A percentile compares a stretch with the other conserved stretches of the same genome.
phyloP scores from a whole-genome alignment of 2,888 invertebrate genomes.

The Pyrrhia umbra region DNA sequence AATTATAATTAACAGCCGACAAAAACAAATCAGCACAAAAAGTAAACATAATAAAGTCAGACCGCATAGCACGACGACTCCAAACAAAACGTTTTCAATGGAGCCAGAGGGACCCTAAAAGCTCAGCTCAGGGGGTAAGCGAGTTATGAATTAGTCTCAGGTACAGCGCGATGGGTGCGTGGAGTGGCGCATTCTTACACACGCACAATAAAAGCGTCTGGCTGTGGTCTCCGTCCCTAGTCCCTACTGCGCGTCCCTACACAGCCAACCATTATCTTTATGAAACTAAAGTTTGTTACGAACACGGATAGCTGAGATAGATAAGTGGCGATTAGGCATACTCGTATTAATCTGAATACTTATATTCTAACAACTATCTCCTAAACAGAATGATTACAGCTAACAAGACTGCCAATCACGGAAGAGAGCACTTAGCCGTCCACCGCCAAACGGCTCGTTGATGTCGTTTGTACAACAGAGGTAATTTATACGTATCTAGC shows the following conservation, averaged over 20 bases:
- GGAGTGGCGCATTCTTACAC: constrained; percentile 55
- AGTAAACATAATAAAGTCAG: constrained; percentile 43
- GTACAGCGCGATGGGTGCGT: constrained; percentile 59
- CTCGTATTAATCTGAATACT: constrained; percentile 26
- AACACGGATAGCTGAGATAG: neutral
- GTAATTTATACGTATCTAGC: constrained; percentile 62
- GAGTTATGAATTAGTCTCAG: constrained; percentile 66
- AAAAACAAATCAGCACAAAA: constrained; percentile 25
- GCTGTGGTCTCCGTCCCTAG: constrained; percentile 24
- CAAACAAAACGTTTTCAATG: constrained; percentile 55
- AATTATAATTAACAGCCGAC: constrained; percentile 16
- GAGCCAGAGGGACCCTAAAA: constrained; percentile 53
- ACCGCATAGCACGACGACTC: constrained; percentile 38
- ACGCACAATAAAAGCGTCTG: constrained; percentile 51
- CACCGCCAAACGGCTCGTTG: constrained; percentile 44
- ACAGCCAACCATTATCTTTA: constrained; percentile 10
- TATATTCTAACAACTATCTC: constrained; percentile 29
- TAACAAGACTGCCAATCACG: constrained; percentile 52
- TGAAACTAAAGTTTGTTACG: constrained; percentile 15
- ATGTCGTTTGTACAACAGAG: constrained; percentile 61
- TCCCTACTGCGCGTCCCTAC: constrained; percentile 43
- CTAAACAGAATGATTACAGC: constrained; percentile 45
- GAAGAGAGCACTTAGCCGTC: constrained; percentile 44
- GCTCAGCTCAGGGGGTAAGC: constrained; percentile 49
- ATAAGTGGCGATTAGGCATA: constrained; percentile 3